Evolutionary conservation across 2,888 invertebrate species (phyloP), one percentile per base, ranked within the genome.

Genomic region (Unio delphinus): DNA sequence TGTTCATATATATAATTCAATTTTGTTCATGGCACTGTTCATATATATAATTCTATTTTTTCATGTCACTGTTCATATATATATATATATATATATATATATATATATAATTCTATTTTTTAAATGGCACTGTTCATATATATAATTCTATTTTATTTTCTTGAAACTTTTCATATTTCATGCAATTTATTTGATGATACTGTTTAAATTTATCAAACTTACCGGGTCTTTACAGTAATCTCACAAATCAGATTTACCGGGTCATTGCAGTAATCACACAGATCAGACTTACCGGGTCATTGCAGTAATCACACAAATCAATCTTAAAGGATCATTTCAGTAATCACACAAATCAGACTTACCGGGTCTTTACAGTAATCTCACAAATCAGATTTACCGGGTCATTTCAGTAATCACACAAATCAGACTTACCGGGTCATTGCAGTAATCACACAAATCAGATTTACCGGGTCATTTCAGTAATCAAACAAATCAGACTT

Each of bases 301-400:
- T 75, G 70, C 87, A 87, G 57, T 75, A 80, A 34, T 76, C 82
- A 68, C 88, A 88, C 18, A 88, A 73, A 69, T 88, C 87, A 23
- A 23, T 23, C 23, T 23, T 23, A 23, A 23, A 23, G 23, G 23
- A 23, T 23, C 75, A 26, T 83, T 75, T 70, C 87, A 87, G 57
- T 75, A 80, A 34, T 76, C 82, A 68, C 88, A 88, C 18, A 88
- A 73, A 69, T 88, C 87, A 23, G 23, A 23, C 23, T 23, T 23
- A 23, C 23, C 23, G 23, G 23, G 23, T 23, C 75, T 23, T 83
- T 75, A 71, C 87, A 87, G 57, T 75, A 80, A 34, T 76, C 82
- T 67, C 88, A 88, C 18, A 88, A 73, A 69, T 88, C 87, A 23
- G 23, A 23, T 23, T 23, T 23, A 23, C 23, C 23, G 23, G 23